Evolutionary conservation across 2,888 invertebrate genomes (phyloP), one percentile per base, ranked within the genome.

Genomic region (Hypercompe scribonia): DNA sequence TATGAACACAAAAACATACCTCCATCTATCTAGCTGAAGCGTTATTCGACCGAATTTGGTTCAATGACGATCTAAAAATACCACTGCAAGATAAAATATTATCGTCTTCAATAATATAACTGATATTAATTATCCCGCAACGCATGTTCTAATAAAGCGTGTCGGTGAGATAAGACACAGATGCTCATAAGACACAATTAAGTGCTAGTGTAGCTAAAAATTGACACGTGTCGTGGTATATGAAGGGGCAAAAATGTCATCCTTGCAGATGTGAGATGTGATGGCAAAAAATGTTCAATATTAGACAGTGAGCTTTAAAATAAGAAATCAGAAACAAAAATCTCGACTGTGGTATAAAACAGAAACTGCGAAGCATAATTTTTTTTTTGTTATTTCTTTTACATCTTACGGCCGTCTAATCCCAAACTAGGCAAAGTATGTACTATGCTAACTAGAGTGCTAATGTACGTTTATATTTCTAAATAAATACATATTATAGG

Each of bases 41-140:
- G 31, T 31, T 8, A 61, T 31, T 61, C 18, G 31, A 66, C 42
- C 42, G 31, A 66, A 66, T 66, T 42, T 31, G 39, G 31, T 42
- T 66, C 42, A 66, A 42, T 42, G 42, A 66, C 31, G 24, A 31
- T 66, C 66, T 66, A 46, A 66, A 42, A 66, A 66, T 46, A 66
- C 31, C 31, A 8, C 3, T 31, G 7, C 28, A 21, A 66, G 42
- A 66, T 66, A 18, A 66, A 66, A 42, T 31, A 42, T 13, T 18
- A 46, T 11, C 46, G 33, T 24, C 46, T 46, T 33, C 24, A 66
- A 66, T 42, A 66, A 46, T 24, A 24, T 21, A 33, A 46, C 24
- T 46, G 31, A 66, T 42, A 66, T 21, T 31, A 42, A 46, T 33
- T 66, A 31, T 28, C 31, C 24, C 66, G 3, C 66, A 2, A 46